These are phyloP conservation scores for Lasioglossum zephyrum DNA, from an alignment of 2,888 invertebrate genomes.

Conservation along the genomic window DNA sequence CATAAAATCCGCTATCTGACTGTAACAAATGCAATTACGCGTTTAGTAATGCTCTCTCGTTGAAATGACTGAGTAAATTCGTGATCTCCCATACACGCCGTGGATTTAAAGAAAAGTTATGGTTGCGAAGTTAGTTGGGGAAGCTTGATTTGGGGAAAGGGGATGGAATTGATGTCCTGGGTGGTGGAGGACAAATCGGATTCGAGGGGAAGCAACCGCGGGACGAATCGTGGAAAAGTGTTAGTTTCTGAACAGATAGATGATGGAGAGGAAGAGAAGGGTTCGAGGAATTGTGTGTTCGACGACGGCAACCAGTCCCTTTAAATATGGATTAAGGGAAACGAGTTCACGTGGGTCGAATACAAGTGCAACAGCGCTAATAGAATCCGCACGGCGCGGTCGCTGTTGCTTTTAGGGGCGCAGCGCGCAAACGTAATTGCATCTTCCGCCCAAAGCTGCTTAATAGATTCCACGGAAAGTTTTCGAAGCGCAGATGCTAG, in stretches of 20 bases:
- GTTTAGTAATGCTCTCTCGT: no score
- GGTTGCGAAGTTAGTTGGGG: not conserved
- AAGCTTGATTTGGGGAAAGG: not conserved
- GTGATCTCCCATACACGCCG: not conserved
- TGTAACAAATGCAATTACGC: no score
- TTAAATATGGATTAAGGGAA: slow-evolving; percentile 29
- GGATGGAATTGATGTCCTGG: not conserved
- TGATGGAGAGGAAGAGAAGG: not conserved
- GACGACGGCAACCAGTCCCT: not conserved
- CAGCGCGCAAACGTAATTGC: slow-evolving; percentile 47
- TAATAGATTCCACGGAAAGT: slow-evolving; percentile 42
- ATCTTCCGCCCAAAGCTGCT: slow-evolving; percentile 30
- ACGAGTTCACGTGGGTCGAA: not conserved
- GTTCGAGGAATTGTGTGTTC: not conserved
- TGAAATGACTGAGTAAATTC: not conserved
- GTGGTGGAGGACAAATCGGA: not conserved
- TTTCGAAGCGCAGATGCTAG: slow-evolving; percentile 7
- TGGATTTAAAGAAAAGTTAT: not conserved
- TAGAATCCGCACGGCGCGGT: slow-evolving; percentile 29
- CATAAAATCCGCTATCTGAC: no score
- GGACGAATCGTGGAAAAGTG: not conserved
- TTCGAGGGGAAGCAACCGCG: not conserved
- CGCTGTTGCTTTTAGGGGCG: slow-evolving; percentile 19
- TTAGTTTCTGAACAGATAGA: not conserved
- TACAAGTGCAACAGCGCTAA: slow-evolving; percentile 27